Evolutionary conservation across 2,797 vertebrate genomes (phyloP), one percentile per base, ranked within the genome.

Genomic region (Euthynnus affinis): DNA sequence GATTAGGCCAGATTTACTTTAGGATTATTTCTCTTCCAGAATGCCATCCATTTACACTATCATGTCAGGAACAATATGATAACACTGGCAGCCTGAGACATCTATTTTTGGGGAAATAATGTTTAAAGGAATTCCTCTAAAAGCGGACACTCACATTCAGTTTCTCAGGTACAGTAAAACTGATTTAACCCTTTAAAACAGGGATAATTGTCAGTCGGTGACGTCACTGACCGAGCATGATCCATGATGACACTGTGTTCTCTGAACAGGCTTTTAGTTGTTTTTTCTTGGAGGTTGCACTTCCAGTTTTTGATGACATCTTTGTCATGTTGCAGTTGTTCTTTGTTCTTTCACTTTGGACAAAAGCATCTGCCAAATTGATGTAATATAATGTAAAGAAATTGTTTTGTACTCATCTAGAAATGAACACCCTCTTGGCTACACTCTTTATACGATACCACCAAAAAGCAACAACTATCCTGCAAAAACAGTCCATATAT

Each of bases 1-100:
- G 90, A 92, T 93, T 90, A 87, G 67, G 67, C 55, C 62, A 85
- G 91, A 91, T 93, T 93, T 85, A 84, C 66, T 82, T 69, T 62
- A 12, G 73, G 78, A 88, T 91, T 87, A 86, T 80, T 80, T 78
- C 70, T 81, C 85, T 80, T 74, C 68, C 29, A 46, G 80, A 82
- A 88, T 89, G 76, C 79, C 71, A 66, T 71, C 64, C 15, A 0
- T 88, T 91, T 86, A 71, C 74, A 68, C 56, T 55, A 74, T 92
- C 70, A 81, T 66, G 82, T 87, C 78, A 63, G 70, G 76, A 56
- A 81, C 58, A 59, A 84, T 66, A 70, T 69, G 82, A 92, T 85
- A 87, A 84, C 71, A 66, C 3, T 48, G 80, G 62, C 80, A 76
- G 68, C 7, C 49, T 48, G 61, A 80, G 76, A 80, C 20, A 70